phyloP scores from a whole-genome alignment of 2,888 invertebrate genomes.

The Acanthosepion lycidas region DNA sequence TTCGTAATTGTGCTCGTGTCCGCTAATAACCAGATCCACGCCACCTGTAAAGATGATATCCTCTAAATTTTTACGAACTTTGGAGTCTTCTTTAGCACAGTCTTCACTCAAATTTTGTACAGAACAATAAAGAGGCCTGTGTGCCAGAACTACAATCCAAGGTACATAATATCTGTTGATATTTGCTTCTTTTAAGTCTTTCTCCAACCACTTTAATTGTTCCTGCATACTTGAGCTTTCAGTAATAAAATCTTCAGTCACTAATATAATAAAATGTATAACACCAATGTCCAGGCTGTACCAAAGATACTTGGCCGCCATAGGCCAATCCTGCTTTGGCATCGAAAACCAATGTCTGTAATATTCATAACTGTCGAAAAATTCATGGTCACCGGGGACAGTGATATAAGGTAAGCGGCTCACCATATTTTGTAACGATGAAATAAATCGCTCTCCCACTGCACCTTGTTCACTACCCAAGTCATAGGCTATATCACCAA shows the following conservation, averaged over 20 bases:
- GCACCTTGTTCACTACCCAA: slow-evolving; percentile 65
- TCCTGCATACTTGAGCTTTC: slow-evolving; percentile 77
- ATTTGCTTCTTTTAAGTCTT: slow-evolving; percentile 65
- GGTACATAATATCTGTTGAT: slow-evolving; percentile 60
- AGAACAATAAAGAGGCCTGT: slow-evolving; percentile 74
- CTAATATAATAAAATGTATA: slow-evolving; percentile 67
- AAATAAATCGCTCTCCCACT: slow-evolving; percentile 69
- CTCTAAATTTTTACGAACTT: slow-evolving; percentile 61
- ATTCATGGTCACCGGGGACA: slow-evolving; percentile 68
- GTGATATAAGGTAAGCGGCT: slow-evolving; percentile 71
- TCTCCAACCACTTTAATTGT: slow-evolving; percentile 64
- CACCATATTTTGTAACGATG: slow-evolving; percentile 66
- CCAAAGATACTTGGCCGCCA: slow-evolving; percentile 69
- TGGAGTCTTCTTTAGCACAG: slow-evolving; percentile 57
- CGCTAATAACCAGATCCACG: slow-evolving; percentile 68
- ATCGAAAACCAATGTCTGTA: slow-evolving; percentile 68
- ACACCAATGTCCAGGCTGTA: slow-evolving; percentile 71
- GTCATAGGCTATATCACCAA: slow-evolving; percentile 72
- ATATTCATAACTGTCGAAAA: slow-evolving; percentile 58
- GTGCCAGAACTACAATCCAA: slow-evolving; percentile 73
- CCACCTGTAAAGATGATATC: slow-evolving; percentile 66
- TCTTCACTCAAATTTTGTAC: slow-evolving; percentile 66
- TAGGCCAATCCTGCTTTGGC: slow-evolving; percentile 68
- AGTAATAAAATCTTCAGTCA: slow-evolving; percentile 63
- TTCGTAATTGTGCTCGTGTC: slow-evolving; percentile 70